Evolutionary conservation across 2,113 vertebrate species (phyloP), one percentile per base, ranked within the genome.

Genomic region (Atherinomorus stipes): DNA sequence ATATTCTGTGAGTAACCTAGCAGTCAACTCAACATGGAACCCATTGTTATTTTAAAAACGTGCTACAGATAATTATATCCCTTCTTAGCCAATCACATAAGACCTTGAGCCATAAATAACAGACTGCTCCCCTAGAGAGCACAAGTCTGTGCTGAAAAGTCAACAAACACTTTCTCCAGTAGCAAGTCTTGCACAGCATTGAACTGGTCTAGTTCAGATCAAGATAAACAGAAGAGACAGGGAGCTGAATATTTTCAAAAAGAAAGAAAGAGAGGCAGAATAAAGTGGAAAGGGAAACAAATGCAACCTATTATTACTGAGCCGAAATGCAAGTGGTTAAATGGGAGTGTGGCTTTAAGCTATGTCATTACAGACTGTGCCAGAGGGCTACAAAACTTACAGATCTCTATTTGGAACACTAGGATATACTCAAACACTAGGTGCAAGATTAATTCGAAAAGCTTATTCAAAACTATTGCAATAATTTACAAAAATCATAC

Each of bases 11-110:
- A 73, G 89, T 89, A 89, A 75, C 87, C 72, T 90, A 89, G 92
- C 90, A 63, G 22, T 64, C 72, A 92, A 91, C 73, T 88, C 84
- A 90, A 90, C 83, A 89, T 78, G 71, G 76, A 76, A 79, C 18
- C 83, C 80, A 85, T 62, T 89, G 81, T 85, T 84, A 82, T 78
- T 80, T 76, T 82, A 87, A 90, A 34, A 87, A 90, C 75, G 85
- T 16, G 12, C 82, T 76, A 83, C 82, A 89, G 89, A 90, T 92
- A 93, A 94, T 93, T 92, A 92, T 89, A 92, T 91, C 77, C 87
- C 87, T 81, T 26, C 52, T 71, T 74, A 80, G 74, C 90, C 89
- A 93, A 93, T 93, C 89, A 83, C 80, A 80, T 70, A 62, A 76
- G 67, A 70, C 71, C 72, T 71, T 74, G 81, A 86, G 73, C 89